Percentiles rank a stretch among this genome's conserved stretches.
Conservation (phyloP, 2,888 invertebrate species). For the Clitarchus hookeri region DNA sequence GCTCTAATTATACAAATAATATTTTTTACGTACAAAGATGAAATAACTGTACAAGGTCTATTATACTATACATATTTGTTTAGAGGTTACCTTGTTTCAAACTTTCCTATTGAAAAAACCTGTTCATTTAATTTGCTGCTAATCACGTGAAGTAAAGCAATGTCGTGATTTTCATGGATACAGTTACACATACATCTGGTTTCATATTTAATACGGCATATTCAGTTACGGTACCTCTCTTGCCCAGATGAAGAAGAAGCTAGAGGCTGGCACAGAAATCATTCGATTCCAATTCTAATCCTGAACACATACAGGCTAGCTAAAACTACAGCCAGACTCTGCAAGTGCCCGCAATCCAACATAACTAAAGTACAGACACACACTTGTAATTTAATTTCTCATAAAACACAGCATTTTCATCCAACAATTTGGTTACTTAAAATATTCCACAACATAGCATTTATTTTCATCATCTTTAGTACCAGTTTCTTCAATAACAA, state of each 20-base stretch:
- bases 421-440: constrained; percentile 25
- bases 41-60: constrained; percentile 29
- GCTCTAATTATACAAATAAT: constrained; percentile 26
- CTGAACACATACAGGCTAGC: constrained; percentile 25
- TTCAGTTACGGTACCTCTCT: constrained; percentile 1
- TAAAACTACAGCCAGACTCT: constrained; percentile 14
- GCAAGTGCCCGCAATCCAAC: constrained; percentile 16
- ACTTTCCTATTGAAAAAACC: neutral
- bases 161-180: neutral
- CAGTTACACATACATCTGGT: constrained; percentile 16
- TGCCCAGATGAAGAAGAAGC: neutral
- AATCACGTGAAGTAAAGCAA: constrained; percentile 20
- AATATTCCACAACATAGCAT: constrained; percentile 25
- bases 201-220: constrained; percentile 20
- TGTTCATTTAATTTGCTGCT: constrained; percentile 18
- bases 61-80: constrained; percentile 29
- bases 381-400: constrained; percentile 23
- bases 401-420: constrained; percentile 26
- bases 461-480: constrained; percentile 12
- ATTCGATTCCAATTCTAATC: constrained; percentile 17
- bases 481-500: constrained; percentile 26
- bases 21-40: constrained; percentile 31
- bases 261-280: constrained; percentile 14
- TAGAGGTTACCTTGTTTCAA: constrained; percentile 22
- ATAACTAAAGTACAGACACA: constrained; percentile 23